A percentile compares a stretch with the other conserved stretches of the same genome.
phyloP scores from a whole-genome alignment of 2,113 vertebrate species.

The Macroglossus sobrinus region DNA sequence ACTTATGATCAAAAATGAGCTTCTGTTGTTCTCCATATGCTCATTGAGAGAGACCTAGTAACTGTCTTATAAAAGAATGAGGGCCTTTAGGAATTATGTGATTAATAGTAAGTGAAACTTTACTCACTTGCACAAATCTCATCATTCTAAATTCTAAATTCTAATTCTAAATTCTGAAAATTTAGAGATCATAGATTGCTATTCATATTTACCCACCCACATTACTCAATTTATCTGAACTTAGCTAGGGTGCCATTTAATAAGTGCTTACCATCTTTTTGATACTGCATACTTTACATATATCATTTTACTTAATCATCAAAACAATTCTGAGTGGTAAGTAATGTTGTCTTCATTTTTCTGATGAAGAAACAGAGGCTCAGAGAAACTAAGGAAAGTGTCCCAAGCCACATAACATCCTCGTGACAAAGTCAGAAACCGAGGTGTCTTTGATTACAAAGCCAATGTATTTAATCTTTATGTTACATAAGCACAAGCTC shows the following conservation, averaged over 20 bases:
- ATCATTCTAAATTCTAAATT: background rate
- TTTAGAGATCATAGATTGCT: background rate
- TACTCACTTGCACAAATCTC: background rate
- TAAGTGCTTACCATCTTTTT: background rate
- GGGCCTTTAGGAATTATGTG: background rate
- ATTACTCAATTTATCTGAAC: background rate
- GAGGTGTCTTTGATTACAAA: background rate
- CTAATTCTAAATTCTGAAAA: background rate
- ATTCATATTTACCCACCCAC: background rate
- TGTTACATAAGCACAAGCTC: background rate
- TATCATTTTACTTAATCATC: background rate
- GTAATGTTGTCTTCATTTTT: background rate
- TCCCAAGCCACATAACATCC: background rate
- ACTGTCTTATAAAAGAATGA: background rate
- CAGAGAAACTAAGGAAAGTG: background rate
- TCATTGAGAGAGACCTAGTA: background rate
- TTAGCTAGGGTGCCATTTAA: background rate
- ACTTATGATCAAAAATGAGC: background rate
- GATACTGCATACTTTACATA: background rate
- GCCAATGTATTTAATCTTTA: rapidly evolving
- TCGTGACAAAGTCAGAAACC: background rate
- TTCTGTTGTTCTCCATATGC: background rate
- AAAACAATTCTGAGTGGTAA: background rate
- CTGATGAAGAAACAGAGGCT: background rate
- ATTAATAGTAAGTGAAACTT: background rate